Conservation (phyloP, 2,888 invertebrate genomes). For the Rutpela maculata region DNA sequence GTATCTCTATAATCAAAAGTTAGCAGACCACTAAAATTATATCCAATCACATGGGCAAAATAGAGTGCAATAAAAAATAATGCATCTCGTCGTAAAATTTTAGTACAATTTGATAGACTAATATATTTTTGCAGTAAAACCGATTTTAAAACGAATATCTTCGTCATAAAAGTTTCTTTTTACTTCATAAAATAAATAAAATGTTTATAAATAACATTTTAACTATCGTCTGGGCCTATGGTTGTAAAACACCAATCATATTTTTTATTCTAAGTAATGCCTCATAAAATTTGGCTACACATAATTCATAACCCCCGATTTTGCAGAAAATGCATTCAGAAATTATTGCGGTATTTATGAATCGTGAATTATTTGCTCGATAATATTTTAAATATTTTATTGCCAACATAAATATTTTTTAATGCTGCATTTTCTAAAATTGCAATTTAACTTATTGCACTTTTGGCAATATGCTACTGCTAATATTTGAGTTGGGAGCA, state of each 20-base stretch:
- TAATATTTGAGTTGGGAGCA: too few species aligned
- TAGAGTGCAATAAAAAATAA: not conserved
- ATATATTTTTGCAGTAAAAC: constrained; percentile 2
- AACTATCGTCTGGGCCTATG: not conserved
- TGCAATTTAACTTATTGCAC: not conserved
- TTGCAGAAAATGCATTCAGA: not conserved
- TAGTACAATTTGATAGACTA: not conserved
- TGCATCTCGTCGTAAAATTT: not conserved
- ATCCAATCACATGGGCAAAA: not conserved
- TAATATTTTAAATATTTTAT: not conserved
- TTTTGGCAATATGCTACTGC: too few species aligned
- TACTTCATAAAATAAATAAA: not conserved
- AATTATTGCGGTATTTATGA: not conserved
- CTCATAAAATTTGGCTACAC: not conserved
- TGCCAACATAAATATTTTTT: not conserved
- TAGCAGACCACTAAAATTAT: not conserved
- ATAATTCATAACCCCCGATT: not conserved
- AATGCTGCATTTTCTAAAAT: not conserved
- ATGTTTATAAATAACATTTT: constrained; percentile 4
- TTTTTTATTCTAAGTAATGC: not conserved
- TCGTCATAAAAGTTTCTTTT: not conserved
- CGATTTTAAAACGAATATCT: not conserved
- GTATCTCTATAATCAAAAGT: too few species aligned
- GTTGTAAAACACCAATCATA: not conserved
- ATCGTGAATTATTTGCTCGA: not conserved